Evolutionary conservation across 2,797 vertebrate genomes (phyloP).

Genomic region (Sebastes wilsoni): DNA sequence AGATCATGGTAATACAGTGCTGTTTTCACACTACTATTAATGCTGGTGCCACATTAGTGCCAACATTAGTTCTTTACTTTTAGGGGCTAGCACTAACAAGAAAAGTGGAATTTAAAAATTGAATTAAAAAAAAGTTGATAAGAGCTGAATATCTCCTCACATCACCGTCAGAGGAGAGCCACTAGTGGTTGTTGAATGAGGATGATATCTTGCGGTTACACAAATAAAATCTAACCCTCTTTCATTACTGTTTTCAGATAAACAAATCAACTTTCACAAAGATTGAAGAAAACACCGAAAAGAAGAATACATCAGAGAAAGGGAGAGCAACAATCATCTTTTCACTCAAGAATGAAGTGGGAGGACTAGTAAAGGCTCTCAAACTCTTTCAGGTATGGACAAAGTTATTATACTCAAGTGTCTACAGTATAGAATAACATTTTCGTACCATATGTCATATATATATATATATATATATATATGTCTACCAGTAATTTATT

Average conservation of each 20-base stretch:
- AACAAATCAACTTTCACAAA: constrained; percentile 88
- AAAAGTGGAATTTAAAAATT: not conserved
- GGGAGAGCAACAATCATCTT: constrained; percentile 91
- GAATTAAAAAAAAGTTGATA: not conserved
- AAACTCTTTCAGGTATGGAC: constrained; percentile 93
- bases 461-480: no score
- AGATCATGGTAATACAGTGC: not conserved
- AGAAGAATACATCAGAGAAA: constrained; percentile 86
- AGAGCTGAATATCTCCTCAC: not conserved
- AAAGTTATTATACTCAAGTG: not conserved
- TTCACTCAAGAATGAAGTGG: constrained; percentile 97
- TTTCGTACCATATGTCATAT: not conserved
- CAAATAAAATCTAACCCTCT: not conserved
- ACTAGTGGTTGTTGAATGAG: not conserved
- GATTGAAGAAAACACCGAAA: constrained; percentile 94
- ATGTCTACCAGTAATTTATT: not conserved
- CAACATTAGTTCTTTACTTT: not conserved
- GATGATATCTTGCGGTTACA: not conserved
- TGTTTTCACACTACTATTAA: not conserved
- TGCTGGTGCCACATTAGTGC: not conserved
- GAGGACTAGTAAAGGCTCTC: constrained; percentile 94
- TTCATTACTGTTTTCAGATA: constrained; percentile 78
- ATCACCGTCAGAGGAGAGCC: not conserved
- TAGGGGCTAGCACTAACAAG: not conserved
- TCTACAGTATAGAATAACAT: not conserved